Evolutionary conservation across 2,797 vertebrate genomes (phyloP).

Genomic region (Cryptoblepharus egeriae): DNA sequence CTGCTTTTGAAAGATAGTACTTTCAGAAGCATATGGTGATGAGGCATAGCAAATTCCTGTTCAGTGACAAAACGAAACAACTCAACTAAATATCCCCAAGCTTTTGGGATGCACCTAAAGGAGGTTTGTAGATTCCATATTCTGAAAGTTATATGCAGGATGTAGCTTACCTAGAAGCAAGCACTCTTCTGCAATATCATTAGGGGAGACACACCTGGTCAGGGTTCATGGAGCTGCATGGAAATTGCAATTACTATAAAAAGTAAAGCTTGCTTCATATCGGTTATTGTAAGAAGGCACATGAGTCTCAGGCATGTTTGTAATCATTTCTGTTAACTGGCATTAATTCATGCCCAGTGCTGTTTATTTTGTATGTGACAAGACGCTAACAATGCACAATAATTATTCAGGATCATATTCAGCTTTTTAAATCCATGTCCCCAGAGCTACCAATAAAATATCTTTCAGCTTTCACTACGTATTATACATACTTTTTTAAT

Average conservation of each 20-base stretch:
- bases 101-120: neutral
- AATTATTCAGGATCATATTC: neutral
- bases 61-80: neutral
- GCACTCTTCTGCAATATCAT: neutral
- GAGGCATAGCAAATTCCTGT: neutral
- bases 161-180: neutral
- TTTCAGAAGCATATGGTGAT: conserved; percentile 11
- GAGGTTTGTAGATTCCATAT: neutral
- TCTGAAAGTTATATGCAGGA: neutral
- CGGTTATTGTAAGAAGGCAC: neutral
- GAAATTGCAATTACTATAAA: neutral
- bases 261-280: neutral
- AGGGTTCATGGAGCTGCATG: neutral
- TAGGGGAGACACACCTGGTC: neutral
- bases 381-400: neutral
- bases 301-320: neutral
- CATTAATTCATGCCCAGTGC: neutral
- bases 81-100: neutral
- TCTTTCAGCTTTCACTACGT: neutral
- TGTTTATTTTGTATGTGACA: neutral
- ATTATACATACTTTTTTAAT: neutral
- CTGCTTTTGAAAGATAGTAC: neutral
- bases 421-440: neutral
- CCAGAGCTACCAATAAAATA: conserved; percentile 31
- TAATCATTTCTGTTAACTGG: neutral